phyloP scores from a whole-genome alignment of 2,113 vertebrate genomes.

The Paramormyrops kingsleyae region DNA sequence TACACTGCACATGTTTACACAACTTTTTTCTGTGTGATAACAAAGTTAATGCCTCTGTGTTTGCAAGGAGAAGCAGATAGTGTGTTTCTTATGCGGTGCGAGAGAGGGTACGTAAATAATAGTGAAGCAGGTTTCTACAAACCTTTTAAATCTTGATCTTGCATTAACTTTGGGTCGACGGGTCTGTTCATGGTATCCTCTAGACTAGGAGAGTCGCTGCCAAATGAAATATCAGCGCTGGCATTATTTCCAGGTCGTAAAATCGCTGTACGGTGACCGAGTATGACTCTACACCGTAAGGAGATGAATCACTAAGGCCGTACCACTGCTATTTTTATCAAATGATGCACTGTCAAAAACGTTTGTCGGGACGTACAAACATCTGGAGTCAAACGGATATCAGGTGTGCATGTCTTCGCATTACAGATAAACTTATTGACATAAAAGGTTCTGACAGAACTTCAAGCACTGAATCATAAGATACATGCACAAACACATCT shows the following conservation, averaged over 20 bases:
- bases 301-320: not conserved
- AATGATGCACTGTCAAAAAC: not conserved
- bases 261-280: constrained; percentile 20
- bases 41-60: not conserved
- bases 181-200: constrained; percentile 10
- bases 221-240: constrained; percentile 39
- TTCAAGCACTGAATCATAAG: not conserved
- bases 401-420: not conserved
- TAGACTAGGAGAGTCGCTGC: constrained; percentile 17
- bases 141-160: constrained; percentile 18
- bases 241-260: constrained; percentile 28
- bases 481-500: not conserved
- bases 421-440: not conserved
- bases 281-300: constrained; percentile 23
- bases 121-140: constrained; percentile 6
- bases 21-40: constrained; percentile 4
- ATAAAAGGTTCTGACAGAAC: not conserved
- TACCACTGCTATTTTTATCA: not conserved
- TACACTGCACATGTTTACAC: constrained; percentile 1
- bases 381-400: not conserved
- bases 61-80: not conserved
- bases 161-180: constrained; percentile 12
- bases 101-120: constrained; percentile 14
- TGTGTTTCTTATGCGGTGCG: not conserved
- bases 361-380: not conserved